Percentiles rank a stretch among this genome's conserved stretches.
Evolutionary conservation across 2,888 invertebrate species (phyloP).

Genomic region (Caenorhabditis sp.): DNA sequence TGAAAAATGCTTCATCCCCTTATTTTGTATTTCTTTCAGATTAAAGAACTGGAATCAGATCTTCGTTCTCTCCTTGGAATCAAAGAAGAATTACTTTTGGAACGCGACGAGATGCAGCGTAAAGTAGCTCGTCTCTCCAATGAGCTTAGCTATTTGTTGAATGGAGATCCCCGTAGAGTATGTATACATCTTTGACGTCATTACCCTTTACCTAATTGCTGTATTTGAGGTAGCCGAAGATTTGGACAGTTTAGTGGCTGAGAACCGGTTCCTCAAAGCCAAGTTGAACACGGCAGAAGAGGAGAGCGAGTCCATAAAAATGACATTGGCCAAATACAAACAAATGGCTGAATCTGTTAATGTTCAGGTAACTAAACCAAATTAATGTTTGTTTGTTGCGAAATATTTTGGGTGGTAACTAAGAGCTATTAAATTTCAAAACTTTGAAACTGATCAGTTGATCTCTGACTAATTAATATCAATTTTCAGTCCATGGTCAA

Average conservation of each 20-base stretch:
- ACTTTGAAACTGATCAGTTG: not conserved
- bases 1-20: no score
- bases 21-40: no score
- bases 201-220: conserved; percentile 18
- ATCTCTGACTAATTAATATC: not conserved
- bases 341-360: conserved; percentile 67
- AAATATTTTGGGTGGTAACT: not conserved
- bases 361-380: conserved; percentile 33
- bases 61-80: conserved; percentile 69
- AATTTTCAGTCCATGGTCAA: conserved; percentile 24
- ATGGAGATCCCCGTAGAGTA: conserved; percentile 72
- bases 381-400: no score
- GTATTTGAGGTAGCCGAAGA: conserved; percentile 71
- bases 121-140: conserved; percentile 68
- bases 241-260: conserved; percentile 73
- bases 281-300: conserved; percentile 85
- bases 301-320: conserved; percentile 85
- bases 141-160: conserved; percentile 71
- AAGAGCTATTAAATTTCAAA: not conserved
- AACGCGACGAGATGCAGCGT: conserved; percentile 66
- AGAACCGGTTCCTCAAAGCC: conserved; percentile 86
- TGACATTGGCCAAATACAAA: conserved; percentile 72
- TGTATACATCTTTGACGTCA: conserved; percentile 30
- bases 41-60: conserved; percentile 71
- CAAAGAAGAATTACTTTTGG: conserved; percentile 72